A percentile compares a stretch with the other conserved stretches of the same genome.
These are phyloP conservation scores for Barnardius zonarius DNA, from an alignment of 2,113 vertebrate species.

Conservation along the genomic window DNA sequence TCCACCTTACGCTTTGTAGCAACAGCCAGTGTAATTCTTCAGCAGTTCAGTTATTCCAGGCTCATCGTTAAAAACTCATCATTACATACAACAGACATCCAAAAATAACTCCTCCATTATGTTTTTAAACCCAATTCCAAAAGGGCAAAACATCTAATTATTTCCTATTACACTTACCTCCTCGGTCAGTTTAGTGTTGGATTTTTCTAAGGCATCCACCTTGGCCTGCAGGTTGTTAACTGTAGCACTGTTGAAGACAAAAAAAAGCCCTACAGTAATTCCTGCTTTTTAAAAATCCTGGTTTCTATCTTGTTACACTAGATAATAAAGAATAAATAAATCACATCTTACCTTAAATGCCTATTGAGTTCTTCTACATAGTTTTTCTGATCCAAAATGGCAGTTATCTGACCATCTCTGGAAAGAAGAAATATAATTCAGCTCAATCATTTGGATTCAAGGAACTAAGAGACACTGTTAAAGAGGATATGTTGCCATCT, in stretches of 20 bases:
- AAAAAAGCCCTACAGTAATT: background rate
- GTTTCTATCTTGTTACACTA: background rate
- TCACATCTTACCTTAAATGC: conserved; percentile 86
- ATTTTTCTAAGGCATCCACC: conserved; percentile 95
- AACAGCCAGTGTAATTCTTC: background rate
- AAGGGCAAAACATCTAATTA: background rate
- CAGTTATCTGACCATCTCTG: conserved; percentile 97
- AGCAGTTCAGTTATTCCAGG: background rate
- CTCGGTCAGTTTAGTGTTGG: conserved; percentile 97
- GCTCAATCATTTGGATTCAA: background rate
- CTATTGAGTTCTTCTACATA: conserved; percentile 98
- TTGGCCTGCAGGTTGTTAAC: conserved; percentile 98
- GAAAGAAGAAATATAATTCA: background rate
- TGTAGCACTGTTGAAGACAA: conserved; percentile 82
- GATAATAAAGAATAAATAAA: background rate
- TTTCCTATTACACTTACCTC: conserved; percentile 79
- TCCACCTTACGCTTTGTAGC: background rate
- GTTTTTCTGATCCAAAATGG: conserved; percentile 98
- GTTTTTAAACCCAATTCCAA: background rate
- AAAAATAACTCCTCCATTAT: background rate
- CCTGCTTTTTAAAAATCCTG: background rate
- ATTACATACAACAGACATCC: background rate
- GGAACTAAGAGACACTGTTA: background rate
- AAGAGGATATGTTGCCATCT: background rate
- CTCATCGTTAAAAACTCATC: background rate